Conservation (phyloP, 2,113 vertebrate genomes). For the Sylvicapra grimmia region DNA sequence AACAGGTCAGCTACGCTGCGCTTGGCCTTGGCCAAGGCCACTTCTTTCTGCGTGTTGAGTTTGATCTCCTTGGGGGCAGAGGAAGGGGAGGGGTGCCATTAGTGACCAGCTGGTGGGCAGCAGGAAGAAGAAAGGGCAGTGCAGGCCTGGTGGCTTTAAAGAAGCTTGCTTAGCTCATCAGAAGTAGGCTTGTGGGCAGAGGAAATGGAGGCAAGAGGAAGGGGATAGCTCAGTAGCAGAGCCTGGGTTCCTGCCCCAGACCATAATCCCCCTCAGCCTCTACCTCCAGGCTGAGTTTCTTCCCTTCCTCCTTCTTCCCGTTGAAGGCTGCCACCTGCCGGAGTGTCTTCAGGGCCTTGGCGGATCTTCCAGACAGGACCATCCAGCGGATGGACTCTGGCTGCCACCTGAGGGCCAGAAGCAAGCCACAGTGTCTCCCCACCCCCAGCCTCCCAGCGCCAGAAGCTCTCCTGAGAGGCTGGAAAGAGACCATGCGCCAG, state of each 20-base stretch:
- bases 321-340: slow-evolving; percentile 84
- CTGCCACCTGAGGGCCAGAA: slow-evolving; percentile 81
- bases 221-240: background rate
- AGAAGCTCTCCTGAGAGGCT: background rate
- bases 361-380: slow-evolving; percentile 77
- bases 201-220: background rate
- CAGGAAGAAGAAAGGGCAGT: background rate
- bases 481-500: background rate
- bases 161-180: background rate
- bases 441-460: background rate
- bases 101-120: background rate
- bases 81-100: background rate
- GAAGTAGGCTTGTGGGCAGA: background rate
- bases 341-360: slow-evolving; percentile 81
- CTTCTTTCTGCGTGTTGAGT: slow-evolving; percentile 83
- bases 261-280: rapidly evolving
- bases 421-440: background rate
- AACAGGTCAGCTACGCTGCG: slow-evolving; percentile 46
- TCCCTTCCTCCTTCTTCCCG: slow-evolving; percentile 78
- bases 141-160: background rate
- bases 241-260: background rate
- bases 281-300: slow-evolving; percentile 85
- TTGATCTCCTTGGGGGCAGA: slow-evolving; percentile 78
- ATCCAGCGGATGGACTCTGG: slow-evolving; percentile 90
- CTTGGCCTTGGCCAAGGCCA: slow-evolving; percentile 64